Evolutionary conservation across 2,113 vertebrate species (phyloP).

Genomic region (Spea multiplicata): DNA sequence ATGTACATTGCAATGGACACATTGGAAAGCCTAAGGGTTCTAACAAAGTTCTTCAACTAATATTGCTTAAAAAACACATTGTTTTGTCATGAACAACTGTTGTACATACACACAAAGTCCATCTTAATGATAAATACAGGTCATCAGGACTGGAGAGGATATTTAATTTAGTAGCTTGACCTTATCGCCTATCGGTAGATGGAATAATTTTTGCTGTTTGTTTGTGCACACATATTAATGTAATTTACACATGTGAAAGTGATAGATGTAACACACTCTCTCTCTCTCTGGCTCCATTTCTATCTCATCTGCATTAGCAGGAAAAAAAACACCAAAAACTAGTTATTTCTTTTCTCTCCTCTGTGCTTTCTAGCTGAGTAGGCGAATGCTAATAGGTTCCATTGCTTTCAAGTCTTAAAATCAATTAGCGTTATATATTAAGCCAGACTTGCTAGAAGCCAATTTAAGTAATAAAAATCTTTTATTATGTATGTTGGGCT

Average conservation of each 20-base stretch:
- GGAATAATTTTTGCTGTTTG: constrained; percentile 51
- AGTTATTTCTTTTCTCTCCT: constrained; percentile 56
- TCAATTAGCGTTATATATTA: constrained; percentile 74
- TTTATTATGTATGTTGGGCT: constrained; percentile 49
- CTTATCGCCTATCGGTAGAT: constrained; percentile 27
- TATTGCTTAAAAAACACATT: too few relatives aligned
- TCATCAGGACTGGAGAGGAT: neutral
- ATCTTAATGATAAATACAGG: neutral
- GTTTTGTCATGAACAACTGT: too few relatives aligned
- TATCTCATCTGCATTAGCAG: constrained; percentile 53
- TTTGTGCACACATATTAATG: constrained; percentile 42
- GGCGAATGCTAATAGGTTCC: constrained; percentile 68
- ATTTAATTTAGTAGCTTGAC: constrained; percentile 22
- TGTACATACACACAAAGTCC: too few relatives aligned
- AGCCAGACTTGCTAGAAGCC: constrained; percentile 66
- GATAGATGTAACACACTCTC: too few relatives aligned
- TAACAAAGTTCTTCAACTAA: too few relatives aligned
- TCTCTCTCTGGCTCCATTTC: too few relatives aligned
- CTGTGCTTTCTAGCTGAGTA: constrained; percentile 64
- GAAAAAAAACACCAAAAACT: too few relatives aligned
- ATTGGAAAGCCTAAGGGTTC: too few relatives aligned
- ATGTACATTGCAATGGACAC: too few relatives aligned
- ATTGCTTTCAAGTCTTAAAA: constrained; percentile 72
- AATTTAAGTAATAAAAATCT: constrained; percentile 69
- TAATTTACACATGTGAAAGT: constrained; percentile 68